Evolutionary conservation across 2,888 invertebrate genomes (phyloP).

Genomic region (Mesopsocus fuscifrons): DNA sequence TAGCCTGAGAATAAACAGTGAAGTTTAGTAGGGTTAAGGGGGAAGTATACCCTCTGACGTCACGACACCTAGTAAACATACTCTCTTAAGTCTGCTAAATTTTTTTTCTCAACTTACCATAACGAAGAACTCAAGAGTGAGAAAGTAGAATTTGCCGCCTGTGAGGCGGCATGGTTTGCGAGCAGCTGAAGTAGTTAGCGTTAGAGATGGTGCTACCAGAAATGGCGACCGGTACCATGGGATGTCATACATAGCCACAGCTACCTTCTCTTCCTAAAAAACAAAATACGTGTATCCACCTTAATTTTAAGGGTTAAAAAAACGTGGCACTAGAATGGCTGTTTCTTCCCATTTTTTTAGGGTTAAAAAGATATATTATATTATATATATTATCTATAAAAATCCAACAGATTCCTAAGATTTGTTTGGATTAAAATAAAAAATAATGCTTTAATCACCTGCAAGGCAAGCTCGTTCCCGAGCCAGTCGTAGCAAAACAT

Average conservation of each 20-base stretch:
- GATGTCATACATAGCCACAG: background rate
- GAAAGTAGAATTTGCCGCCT: slow-evolving; percentile 1
- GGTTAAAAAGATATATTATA: no score
- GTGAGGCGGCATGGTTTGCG: background rate
- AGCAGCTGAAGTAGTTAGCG: background rate
- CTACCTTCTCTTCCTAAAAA: background rate
- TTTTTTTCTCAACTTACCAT: slow-evolving; percentile 2
- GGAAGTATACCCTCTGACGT: background rate
- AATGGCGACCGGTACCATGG: background rate
- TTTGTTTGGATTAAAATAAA: no score
- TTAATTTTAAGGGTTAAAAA: no score
- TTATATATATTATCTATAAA: no score
- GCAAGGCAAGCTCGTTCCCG: slow-evolving; percentile 1
- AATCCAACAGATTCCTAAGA: no score
- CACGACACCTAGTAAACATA: background rate
- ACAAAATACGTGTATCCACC: no score
- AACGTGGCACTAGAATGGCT: no score
- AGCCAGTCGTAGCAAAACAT: slow-evolving; percentile 5
- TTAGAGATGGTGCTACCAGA: background rate
- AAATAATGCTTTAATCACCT: no score
- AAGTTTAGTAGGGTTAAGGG: background rate
- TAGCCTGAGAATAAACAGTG: background rate
- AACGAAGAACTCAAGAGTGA: slow-evolving; percentile 4
- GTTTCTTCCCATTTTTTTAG: no score
- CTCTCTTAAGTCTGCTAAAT: background rate